Evolutionary conservation across 2,888 invertebrate genomes (phyloP).

Genomic region (Thereva unica): DNA sequence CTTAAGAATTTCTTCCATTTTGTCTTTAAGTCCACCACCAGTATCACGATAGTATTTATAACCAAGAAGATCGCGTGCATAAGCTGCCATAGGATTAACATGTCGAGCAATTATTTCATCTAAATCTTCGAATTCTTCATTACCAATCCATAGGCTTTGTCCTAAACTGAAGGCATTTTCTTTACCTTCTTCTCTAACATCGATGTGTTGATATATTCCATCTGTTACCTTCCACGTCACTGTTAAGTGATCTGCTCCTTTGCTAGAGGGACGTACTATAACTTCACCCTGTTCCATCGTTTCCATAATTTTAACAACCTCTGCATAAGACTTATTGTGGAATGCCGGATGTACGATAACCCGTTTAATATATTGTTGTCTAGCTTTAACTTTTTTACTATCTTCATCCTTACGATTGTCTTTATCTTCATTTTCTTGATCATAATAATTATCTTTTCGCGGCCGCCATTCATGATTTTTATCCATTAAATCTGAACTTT

Average conservation of each 20-base stretch:
- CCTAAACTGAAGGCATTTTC: constrained; percentile 95
- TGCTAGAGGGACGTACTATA: constrained; percentile 94
- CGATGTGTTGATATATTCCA: constrained; percentile 94
- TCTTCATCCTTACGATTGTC: constrained; percentile 80
- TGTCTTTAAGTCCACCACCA: constrained; percentile 78
- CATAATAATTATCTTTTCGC: constrained; percentile 87
- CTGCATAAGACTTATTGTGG: constrained; percentile 92
- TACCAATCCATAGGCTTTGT: constrained; percentile 81
- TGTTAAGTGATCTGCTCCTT: constrained; percentile 93
- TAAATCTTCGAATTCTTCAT: constrained; percentile 95
- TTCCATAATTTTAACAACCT: constrained; percentile 89
- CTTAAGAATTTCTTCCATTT: constrained; percentile 82
- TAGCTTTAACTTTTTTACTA: constrained; percentile 78
- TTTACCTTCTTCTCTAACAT: constrained; percentile 93
- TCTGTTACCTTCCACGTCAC: constrained; percentile 99
- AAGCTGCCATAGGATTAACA: constrained; percentile 95
- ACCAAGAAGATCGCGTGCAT: constrained; percentile 85
- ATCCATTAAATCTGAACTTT: constrained; percentile 89
- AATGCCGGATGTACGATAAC: constrained; percentile 98
- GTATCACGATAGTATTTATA: constrained; percentile 89
- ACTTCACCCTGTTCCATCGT: constrained; percentile 96
- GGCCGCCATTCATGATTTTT: constrained; percentile 92
- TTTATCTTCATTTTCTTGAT: constrained; percentile 79
- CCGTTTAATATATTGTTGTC: constrained; percentile 88
- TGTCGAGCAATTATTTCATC: constrained; percentile 98